Base-by-base conservation (phyloP, 2,113 vertebrate genomes). In the Saccopteryx leptura region DNA sequence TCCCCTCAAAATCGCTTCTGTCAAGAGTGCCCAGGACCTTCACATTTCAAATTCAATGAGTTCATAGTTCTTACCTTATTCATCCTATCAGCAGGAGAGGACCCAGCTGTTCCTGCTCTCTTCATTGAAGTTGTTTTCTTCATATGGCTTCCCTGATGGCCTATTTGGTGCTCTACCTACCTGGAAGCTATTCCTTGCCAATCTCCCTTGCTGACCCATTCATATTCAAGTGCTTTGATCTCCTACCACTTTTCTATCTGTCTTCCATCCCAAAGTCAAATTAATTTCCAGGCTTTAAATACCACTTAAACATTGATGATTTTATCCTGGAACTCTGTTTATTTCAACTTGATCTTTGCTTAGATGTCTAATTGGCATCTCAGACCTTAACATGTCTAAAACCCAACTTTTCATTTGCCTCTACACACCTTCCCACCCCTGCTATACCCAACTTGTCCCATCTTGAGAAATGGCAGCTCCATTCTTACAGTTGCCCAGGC, bases 241-340 rank as follows among this genome's bases (percentile, higher is more conserved):
- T 95, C 58, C 81, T 93, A 75, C 84, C 39, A 50, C 54, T 97
- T 94, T 56, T 88, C 18, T 95, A 19, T 90, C 60, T 85, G 46
- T 74, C 80, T 33, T 88, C 46, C 74, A 13, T 87, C 90, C 83
- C 33, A 46, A 74, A 92, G 28, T 79, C 88, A 80, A 90, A 74
- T 69, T 72, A n/a, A 65, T 93, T 68, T 91, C 83, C 84, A 56
- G 21, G 79, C 63, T 86, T 93, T 91, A 88, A 89, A 83, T 90
- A 56, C 50, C 66, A 82, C 56, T 83, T 95, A 75, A 82, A 90
- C 4, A 46, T 69, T 69, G 88, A 90, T 82, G 71, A 87, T 89
- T 92, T 82, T 84, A 87, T 93, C 28, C 52, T 8, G 4, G n/a
- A 95, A 78, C 31, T 84, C 21, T 50, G 50, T 39, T 89, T 69